phyloP scores from a whole-genome alignment of 2,888 invertebrate species.

The Macaria liturata region DNA sequence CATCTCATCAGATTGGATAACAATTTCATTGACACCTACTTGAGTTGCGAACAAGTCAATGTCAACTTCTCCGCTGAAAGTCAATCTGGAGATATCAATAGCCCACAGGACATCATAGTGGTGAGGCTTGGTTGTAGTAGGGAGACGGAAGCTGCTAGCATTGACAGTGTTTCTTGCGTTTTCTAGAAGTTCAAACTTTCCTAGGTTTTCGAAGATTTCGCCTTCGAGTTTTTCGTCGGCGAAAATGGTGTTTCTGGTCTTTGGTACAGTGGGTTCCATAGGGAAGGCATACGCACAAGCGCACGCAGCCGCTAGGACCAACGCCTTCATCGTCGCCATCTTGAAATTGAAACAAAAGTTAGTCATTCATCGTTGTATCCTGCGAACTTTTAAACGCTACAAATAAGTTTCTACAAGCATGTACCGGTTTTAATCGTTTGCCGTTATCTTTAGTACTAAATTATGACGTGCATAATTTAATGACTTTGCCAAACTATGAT shows the following conservation, averaged over 20 bases:
- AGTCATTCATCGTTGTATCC: too few species aligned
- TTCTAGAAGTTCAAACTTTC: constrained; percentile 25
- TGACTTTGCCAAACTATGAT: too few species aligned
- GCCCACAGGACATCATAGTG: constrained; percentile 77
- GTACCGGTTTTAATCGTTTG: too few species aligned
- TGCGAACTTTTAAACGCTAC: too few species aligned
- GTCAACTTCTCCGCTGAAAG: constrained; percentile 60
- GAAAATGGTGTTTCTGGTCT: constrained; percentile 64
- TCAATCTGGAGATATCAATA: constrained; percentile 56
- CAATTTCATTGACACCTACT: constrained; percentile 54
- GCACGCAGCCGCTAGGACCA: constrained; percentile 50
- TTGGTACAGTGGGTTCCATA: constrained; percentile 37
- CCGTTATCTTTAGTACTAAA: too few species aligned
- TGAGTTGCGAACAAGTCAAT: constrained; percentile 62
- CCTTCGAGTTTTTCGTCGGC: constrained; percentile 65
- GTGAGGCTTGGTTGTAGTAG: constrained; percentile 73
- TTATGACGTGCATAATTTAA: too few species aligned
- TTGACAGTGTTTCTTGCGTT: constrained; percentile 26
- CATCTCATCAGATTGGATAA: constrained; percentile 61
- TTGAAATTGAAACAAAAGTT: constrained; percentile 34
- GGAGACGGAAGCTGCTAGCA: constrained; percentile 66
- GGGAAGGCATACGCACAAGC: constrained; percentile 49
- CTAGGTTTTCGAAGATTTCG: constrained; percentile 59
- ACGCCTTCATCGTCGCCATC: constrained; percentile 62
- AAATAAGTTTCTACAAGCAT: too few species aligned